These are phyloP conservation scores for Ophonus ardosiacus DNA, from an alignment of 2,888 invertebrate genomes.

Conservation along the genomic window DNA sequence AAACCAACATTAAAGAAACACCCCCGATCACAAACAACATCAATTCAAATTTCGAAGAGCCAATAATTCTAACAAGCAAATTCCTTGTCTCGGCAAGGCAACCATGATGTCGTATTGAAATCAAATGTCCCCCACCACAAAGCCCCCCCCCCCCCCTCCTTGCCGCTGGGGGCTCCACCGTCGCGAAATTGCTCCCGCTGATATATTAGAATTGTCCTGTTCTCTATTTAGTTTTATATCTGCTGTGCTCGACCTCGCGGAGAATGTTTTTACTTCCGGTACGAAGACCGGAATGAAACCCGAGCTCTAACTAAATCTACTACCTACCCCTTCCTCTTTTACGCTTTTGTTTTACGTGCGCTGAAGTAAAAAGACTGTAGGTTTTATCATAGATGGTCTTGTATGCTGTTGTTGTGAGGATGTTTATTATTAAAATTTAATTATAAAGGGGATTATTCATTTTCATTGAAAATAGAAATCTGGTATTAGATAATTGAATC, in stretches of 20 bases:
- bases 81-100: slow-evolving; percentile 26
- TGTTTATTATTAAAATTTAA: background rate
- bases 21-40: slow-evolving; percentile 5
- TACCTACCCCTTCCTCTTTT: background rate
- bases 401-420: background rate
- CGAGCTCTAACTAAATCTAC: slow-evolving; percentile 39
- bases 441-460: too few relatives aligned
- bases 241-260: slow-evolving; percentile 40
- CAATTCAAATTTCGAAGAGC: slow-evolving; percentile 14
- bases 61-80: slow-evolving; percentile 35
- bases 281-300: slow-evolving; percentile 7
- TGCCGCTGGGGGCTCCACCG: slow-evolving; percentile 3
- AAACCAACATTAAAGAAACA: too few relatives aligned
- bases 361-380: background rate
- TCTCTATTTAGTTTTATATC: slow-evolving; percentile 69
- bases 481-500: too few relatives aligned
- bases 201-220: slow-evolving; percentile 69
- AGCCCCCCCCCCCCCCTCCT: background rate
- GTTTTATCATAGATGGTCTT: background rate
- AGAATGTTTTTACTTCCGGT: slow-evolving; percentile 52
- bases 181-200: slow-evolving; percentile 64
- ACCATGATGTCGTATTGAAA: slow-evolving; percentile 51
- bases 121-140: slow-evolving; percentile 50
- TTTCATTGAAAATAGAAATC: too few relatives aligned
- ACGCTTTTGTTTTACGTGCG: background rate